These are phyloP conservation scores for Sebastolobus alascanus DNA, from an alignment of 2,797 vertebrate genomes.

Conservation along the genomic window DNA sequence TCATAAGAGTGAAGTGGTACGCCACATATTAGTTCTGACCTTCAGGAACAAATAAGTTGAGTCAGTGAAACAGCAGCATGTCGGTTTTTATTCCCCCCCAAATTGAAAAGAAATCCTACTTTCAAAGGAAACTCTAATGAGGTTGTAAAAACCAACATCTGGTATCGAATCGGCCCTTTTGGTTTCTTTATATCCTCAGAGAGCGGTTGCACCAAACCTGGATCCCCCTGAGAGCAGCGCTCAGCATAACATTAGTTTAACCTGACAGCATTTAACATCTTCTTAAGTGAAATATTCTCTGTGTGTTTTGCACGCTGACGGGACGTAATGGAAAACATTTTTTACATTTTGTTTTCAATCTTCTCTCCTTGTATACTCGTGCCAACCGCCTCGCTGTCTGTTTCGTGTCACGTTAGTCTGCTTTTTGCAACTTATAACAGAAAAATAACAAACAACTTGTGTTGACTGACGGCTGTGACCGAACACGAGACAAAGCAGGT, in stretches of 20 bases:
- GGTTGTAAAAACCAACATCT: constrained; percentile 58
- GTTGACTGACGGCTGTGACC: background rate
- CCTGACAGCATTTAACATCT: constrained; percentile 20
- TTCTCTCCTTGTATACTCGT: background rate
- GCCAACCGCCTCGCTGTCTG: background rate
- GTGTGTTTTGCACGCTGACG: background rate
- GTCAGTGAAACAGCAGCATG: constrained; percentile 29
- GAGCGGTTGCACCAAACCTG: background rate
- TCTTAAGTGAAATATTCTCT: background rate
- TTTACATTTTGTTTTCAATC: background rate
- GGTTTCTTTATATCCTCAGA: constrained; percentile 8
- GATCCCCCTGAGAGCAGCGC: constrained; percentile 9
- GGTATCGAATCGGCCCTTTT: constrained; percentile 21
- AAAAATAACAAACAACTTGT: constrained; percentile 19
- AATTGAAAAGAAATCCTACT: constrained; percentile 25
- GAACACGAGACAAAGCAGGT: background rate
- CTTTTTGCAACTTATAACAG: background rate
- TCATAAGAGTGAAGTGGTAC: background rate
- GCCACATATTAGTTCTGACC: background rate
- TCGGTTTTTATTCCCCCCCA: constrained; percentile 22
- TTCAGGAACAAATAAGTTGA: background rate
- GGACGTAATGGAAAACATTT: constrained; percentile 21
- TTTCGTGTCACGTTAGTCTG: background rate
- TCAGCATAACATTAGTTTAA: constrained; percentile 28
- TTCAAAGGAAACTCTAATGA: constrained; percentile 61